Evolutionary conservation across 1,140 invertebrate genomes (phyloP).

Genomic region (Calosoma granatense): DNA sequence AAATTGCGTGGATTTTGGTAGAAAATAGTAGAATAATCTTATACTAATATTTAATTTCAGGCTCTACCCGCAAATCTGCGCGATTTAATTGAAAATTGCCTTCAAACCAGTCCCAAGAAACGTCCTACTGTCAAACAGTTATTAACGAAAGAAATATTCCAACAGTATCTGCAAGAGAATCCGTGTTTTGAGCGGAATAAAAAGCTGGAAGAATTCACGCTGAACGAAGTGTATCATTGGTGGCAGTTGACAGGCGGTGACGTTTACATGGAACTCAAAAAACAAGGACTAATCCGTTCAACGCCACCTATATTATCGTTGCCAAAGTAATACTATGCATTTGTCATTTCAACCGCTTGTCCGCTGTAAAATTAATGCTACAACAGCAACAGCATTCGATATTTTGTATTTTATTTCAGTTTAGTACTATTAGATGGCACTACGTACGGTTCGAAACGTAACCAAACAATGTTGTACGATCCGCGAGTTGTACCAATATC

Average conservation of each 20-base stretch:
- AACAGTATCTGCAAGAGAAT: constrained; percentile 29
- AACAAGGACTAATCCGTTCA: constrained; percentile 79
- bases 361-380: constrained; percentile 11
- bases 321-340: constrained; percentile 47
- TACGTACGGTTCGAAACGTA: constrained; percentile 63
- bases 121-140: constrained; percentile 53
- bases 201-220: constrained; percentile 30
- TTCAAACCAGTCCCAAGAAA: constrained; percentile 52
- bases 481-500: constrained; percentile 72
- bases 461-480: constrained; percentile 70
- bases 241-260: constrained; percentile 95
- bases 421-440: constrained; percentile 71
- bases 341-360: constrained; percentile 13
- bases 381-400: not conserved
- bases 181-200: constrained; percentile 19
- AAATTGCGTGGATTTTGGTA: constrained; percentile 11
- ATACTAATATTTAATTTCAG: constrained; percentile 36
- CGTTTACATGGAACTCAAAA: constrained; percentile 79
- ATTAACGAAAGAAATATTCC: constrained; percentile 40
- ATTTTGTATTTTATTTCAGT: constrained; percentile 35
- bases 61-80: constrained; percentile 46
- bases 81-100: constrained; percentile 54
- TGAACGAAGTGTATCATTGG: constrained; percentile 67
- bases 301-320: constrained; percentile 67
- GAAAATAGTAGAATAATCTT: constrained; percentile 9